Base-by-base conservation (phyloP, 2,888 invertebrate genomes). In the Amblyjoppa proteus region DNA sequence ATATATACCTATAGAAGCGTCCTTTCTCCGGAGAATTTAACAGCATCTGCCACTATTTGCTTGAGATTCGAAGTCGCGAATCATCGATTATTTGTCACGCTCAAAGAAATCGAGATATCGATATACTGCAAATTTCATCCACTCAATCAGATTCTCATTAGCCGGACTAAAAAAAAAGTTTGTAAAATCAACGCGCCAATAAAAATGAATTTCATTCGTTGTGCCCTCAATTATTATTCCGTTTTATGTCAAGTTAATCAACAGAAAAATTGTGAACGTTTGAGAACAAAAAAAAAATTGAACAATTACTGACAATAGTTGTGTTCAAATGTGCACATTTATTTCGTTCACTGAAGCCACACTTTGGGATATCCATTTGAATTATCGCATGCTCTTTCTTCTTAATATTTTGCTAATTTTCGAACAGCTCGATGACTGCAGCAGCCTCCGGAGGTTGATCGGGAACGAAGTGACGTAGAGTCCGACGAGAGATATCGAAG, bases 41-140 rank as follows among this genome's bases (percentile, higher is more conserved):
- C 88, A 85, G 88, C 91, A 91, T 91, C 91, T 91, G 91, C 91
- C 90, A 88, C 88, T 90, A 89, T 90, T 89, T 86, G 81, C 85
- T 66, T 66, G 64, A 70, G 64, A 49, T 56, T 45, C 45, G 16
- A 20, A 51, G 64, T 71, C 78, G 85, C 85, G 81, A 85, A 85
- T 79, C 87, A 79, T 87, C 86, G 79, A 88, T 80, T 78, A 85
- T 80, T 56, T 78, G 31, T 82, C 77, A 74, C 86, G 88, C 86
- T 87, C 85, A 84, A 49, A 20, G 34, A 45, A 9, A 64, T 71
- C 45, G 84, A 85, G 53, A 56, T 9, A 56, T 82, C 81, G 75
- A 85, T 68, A 75, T 68, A 75, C 49, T 1, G 66, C 34, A 79
- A 75, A 85, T 71, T 81, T 79, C 82, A 82, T 66, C 34, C 66